These are phyloP conservation scores for Chlorocebus sabaeus DNA, from an alignment of 2,113 vertebrate species.

Conservation along the genomic window DNA sequence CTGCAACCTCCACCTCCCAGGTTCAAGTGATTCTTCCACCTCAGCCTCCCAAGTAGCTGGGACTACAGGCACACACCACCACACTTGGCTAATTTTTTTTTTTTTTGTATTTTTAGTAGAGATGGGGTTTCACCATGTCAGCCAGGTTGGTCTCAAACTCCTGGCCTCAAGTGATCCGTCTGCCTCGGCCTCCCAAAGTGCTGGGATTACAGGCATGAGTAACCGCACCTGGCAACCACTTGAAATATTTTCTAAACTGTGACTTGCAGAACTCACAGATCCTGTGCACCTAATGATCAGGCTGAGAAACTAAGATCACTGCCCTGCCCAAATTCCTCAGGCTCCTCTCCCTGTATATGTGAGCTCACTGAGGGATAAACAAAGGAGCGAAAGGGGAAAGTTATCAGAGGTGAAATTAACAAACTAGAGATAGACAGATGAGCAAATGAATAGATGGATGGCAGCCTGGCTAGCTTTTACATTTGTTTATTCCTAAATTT, in stretches of 20 bases:
- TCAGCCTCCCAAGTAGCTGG: too few species aligned
- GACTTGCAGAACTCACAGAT: neutral
- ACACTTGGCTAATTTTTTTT: too few species aligned
- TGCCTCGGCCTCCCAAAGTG: too few species aligned
- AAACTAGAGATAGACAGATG: neutral
- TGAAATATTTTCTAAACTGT: constrained; percentile 3
- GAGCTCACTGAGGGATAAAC: neutral
- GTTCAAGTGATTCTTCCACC: too few species aligned
- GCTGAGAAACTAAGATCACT: neutral
- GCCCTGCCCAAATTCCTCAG: neutral
- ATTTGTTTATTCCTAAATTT: neutral
- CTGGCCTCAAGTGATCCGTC: too few species aligned
- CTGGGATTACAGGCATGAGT: too few species aligned
- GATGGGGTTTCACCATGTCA: too few species aligned
- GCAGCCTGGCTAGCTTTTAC: neutral
- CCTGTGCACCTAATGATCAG: neutral
- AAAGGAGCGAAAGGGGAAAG: neutral
- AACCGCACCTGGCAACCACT: too few species aligned
- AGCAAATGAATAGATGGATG: neutral
- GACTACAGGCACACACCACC: too few species aligned
- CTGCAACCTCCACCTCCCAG: too few species aligned
- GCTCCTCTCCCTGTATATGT: neutral
- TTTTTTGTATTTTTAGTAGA: too few species aligned
- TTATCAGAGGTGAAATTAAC: neutral
- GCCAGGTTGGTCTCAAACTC: too few species aligned